Evolutionary conservation across 2,888 invertebrate genomes (phyloP), one percentile per base, ranked within the genome.

Genomic region (Odontocolon sp.): DNA sequence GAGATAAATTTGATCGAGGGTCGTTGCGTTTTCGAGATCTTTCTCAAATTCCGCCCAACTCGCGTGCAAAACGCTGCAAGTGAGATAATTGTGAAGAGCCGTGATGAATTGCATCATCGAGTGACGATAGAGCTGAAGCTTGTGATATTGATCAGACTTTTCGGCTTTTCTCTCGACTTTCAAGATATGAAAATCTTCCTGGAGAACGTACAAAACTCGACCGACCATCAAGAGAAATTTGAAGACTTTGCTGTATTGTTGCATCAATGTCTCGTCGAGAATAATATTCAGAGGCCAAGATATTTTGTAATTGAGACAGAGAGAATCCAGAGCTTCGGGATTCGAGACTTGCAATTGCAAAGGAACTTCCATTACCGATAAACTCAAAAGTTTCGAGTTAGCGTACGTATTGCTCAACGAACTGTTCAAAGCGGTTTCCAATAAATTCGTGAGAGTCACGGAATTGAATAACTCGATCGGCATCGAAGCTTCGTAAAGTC

Each of bases 211-310:
- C 57, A 94, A 94, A n/a, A 96, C 94, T 67, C 96, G 92, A 64
- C 95, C 93, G 83, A 96, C 92, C 89, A 95, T 95, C 63, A 96
- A 86, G 38, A 96, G 89, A 87, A 95, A 95, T 85, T 94, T 94
- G 86, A 96, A 96, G 0, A 96, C 94, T 82, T 93, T 94, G 0
- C 94, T 93, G 84, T 96, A 96, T 81, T 95, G 93, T 9, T 92
- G 89, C 77, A 96, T 89, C 0, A 95, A 93, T 80, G 95, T 94
- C 0, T 93, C 93, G 4, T 95, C 95, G 63, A 96, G 88, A 63
- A 96, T 92, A 40, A 96, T 94, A 89, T 95, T 96, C 0, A 96
- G 87, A 0, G 96, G 96, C 96, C 96, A 96, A 2, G 92, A 90
- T 6, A 95, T 93, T 8, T 93, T 91, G 87, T 96, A 96, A 1